Percentiles rank a stretch among this genome's conserved stretches.
Conservation (phyloP, 2,888 invertebrate species). For the Mamestra brassicae region DNA sequence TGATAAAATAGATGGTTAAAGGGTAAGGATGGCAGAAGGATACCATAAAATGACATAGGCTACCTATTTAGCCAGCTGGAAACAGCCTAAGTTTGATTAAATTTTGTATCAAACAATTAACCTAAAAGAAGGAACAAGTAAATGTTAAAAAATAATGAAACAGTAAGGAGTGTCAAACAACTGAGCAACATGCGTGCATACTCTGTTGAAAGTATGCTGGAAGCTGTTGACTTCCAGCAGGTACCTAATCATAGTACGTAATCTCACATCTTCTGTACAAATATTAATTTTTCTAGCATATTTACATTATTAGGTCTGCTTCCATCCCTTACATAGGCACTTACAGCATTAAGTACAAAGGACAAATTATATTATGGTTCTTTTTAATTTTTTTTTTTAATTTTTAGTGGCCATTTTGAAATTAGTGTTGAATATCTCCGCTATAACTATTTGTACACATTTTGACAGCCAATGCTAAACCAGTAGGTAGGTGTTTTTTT, state of each 20-base stretch:
- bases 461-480: conserved; percentile 6
- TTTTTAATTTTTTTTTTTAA: no score
- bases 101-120: background rate
- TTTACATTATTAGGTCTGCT: background rate
- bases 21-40: background rate
- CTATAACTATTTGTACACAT: background rate
- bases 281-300: background rate
- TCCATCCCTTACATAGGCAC: no score
- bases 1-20: background rate
- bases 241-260: no score
- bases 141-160: background rate
- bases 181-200: background rate
- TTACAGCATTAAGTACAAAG: no score
- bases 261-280: background rate
- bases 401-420: background rate
- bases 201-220: background rate
- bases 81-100: background rate
- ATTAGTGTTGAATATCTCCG: background rate
- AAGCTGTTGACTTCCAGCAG: no score
- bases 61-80: background rate
- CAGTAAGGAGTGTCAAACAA: background rate
- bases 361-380: background rate
- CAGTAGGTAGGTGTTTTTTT: background rate
- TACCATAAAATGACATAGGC: background rate
- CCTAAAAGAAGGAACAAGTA: background rate